Percentiles rank a stretch among this genome's conserved stretches.
These are phyloP conservation scores for Pheosia tremula DNA, from an alignment of 2,888 invertebrate genomes.

Conservation along the genomic window DNA sequence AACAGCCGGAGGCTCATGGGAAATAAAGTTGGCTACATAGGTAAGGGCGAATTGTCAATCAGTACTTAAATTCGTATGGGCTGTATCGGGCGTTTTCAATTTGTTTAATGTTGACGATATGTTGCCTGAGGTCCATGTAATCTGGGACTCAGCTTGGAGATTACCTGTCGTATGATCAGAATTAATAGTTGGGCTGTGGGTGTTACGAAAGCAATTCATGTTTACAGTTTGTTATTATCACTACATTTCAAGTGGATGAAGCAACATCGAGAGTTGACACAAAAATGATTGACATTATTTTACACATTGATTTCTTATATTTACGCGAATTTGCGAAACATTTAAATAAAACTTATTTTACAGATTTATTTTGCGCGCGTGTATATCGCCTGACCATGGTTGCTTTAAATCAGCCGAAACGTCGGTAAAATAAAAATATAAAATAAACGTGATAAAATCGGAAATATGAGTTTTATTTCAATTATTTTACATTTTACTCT, in stretches of 20 bases:
- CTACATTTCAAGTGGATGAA: neutral
- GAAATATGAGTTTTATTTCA: no score
- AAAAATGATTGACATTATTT: no score
- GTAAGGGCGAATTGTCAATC: conserved; percentile 71
- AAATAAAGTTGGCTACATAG: conserved; percentile 71
- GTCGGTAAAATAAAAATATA: no score
- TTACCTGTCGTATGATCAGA: conserved; percentile 28
- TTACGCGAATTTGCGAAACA: no score
- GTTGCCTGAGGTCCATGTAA: conserved; percentile 30
- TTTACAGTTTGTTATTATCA: conserved; percentile 4
- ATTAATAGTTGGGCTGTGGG: conserved; percentile 10
- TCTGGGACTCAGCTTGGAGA: conserved; percentile 17
- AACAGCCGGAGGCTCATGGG: conserved; percentile 69
- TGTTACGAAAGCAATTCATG: conserved; percentile 4
- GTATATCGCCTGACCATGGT: no score
- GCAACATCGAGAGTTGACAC: no score
- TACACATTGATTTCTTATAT: no score
- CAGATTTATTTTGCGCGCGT: no score
- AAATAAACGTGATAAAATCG: no score
- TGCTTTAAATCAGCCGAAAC: no score
- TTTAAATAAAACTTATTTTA: no score
- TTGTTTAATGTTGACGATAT: conserved; percentile 56
- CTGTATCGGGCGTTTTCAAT: conserved; percentile 65
- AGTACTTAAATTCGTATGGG: conserved; percentile 71
- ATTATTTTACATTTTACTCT: no score